Evolutionary conservation across 2,113 vertebrate species (phyloP).

Genomic region (Ptychochromis oligacanthus): DNA sequence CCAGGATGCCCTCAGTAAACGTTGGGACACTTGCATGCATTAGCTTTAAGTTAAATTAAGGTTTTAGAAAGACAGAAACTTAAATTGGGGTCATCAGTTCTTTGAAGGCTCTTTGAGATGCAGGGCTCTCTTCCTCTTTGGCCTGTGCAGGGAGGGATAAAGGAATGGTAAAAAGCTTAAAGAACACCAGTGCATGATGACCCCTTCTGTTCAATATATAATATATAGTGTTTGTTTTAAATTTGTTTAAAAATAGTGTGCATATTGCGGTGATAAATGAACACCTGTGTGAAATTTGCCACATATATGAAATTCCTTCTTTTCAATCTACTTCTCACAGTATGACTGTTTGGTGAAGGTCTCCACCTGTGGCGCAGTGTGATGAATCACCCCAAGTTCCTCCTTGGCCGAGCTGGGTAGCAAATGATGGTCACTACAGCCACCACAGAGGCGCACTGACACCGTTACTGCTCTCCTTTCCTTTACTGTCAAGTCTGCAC

Average conservation of each 20-base stretch:
- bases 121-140: not conserved
- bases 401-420: slow-evolving; percentile 9
- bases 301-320: not conserved
- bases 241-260: accelerated
- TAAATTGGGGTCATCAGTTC: not conserved
- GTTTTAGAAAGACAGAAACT: not conserved
- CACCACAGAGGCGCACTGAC: slow-evolving; percentile 64
- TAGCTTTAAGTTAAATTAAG: not conserved
- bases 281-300: not conserved
- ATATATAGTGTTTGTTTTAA: not conserved
- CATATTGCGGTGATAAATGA: not conserved
- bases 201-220: not conserved
- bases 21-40: not conserved
- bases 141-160: not conserved
- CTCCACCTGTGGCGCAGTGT: slow-evolving; percentile 38
- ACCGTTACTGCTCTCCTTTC: slow-evolving; percentile 39
- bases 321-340: slow-evolving; percentile 24
- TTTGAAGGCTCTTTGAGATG: not conserved
- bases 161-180: not conserved
- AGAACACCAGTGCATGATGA: not conserved
- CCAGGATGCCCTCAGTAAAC: not conserved
- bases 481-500: slow-evolving; percentile 14
- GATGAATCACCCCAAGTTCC: slow-evolving; percentile 36
- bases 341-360: slow-evolving; percentile 15
- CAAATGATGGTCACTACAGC: slow-evolving; percentile 61